phyloP scores from a whole-genome alignment of 2,888 invertebrate species.

The Reticulitermes lucifugus region DNA sequence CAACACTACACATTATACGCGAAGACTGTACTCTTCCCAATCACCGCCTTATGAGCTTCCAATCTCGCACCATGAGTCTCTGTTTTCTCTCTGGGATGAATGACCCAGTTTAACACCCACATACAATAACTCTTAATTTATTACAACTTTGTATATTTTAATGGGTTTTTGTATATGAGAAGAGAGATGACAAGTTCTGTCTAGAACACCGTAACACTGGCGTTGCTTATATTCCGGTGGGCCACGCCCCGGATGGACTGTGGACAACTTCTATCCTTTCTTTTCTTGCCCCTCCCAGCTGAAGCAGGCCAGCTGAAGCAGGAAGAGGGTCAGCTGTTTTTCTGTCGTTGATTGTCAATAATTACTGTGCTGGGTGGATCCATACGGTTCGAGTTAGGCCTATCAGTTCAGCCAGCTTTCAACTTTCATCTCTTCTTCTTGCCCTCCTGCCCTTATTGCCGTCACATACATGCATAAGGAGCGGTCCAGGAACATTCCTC shows the following conservation, averaged over 20 bases:
- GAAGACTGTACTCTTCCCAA: no score
- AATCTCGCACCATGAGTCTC: no score
- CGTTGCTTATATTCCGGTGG: background rate
- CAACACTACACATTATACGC: no score
- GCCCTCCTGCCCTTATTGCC: background rate
- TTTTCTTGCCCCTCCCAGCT: slow-evolving; percentile 22
- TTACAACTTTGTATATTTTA: no score
- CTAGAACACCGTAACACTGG: slow-evolving; percentile 2
- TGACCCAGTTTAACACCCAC: no score
- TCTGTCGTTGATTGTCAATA: slow-evolving; percentile 34
- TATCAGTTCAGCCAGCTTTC: background rate
- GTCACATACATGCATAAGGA: background rate
- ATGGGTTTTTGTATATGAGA: no score
- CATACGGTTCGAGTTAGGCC: background rate
- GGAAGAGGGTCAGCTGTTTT: slow-evolving; percentile 16
- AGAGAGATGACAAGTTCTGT: background rate
- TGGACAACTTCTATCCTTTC: background rate
- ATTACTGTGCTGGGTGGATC: slow-evolving; percentile 9
- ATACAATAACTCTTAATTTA: no score
- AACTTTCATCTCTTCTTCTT: background rate
- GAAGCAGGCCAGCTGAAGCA: slow-evolving; percentile 28
- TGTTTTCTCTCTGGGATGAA: no score
- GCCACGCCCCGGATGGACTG: slow-evolving; percentile 41
- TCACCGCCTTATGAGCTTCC: no score
- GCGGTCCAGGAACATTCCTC: background rate